Evolutionary conservation across 2,113 vertebrate genomes (phyloP).

Genomic region (Bubo scandiacus): DNA sequence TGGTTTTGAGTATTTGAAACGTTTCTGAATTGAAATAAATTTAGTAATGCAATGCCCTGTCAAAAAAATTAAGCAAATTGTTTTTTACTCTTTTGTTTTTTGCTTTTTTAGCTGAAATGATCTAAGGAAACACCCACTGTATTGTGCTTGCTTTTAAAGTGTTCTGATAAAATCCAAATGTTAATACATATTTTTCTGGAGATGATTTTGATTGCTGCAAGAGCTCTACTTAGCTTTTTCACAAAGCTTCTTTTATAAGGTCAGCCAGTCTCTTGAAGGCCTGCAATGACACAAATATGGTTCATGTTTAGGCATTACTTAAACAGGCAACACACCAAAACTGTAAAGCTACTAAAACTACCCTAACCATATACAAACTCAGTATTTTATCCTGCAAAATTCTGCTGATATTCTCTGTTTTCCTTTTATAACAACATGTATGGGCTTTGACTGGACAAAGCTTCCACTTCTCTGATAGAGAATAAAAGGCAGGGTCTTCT

Average conservation of each 20-base stretch:
- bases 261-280: constrained; percentile 86
- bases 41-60: background rate
- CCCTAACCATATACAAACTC: background rate
- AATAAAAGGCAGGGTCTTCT: background rate
- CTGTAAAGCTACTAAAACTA: background rate
- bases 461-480: background rate
- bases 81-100: background rate
- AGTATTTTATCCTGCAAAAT: background rate
- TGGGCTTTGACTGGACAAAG: background rate
- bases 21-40: background rate
- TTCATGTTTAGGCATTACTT: background rate
- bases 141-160: background rate
- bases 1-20: background rate
- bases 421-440: background rate
- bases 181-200: background rate
- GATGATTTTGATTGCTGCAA: background rate
- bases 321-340: background rate
- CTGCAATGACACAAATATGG: constrained; percentile 70
- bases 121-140: background rate
- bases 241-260: constrained; percentile 84
- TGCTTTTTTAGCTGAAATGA: background rate
- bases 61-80: background rate
- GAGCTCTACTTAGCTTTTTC: constrained; percentile 30
- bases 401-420: background rate
- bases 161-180: background rate